Conservation (phyloP, 2,797 vertebrate species). For the Cuculus canorus region DNA sequence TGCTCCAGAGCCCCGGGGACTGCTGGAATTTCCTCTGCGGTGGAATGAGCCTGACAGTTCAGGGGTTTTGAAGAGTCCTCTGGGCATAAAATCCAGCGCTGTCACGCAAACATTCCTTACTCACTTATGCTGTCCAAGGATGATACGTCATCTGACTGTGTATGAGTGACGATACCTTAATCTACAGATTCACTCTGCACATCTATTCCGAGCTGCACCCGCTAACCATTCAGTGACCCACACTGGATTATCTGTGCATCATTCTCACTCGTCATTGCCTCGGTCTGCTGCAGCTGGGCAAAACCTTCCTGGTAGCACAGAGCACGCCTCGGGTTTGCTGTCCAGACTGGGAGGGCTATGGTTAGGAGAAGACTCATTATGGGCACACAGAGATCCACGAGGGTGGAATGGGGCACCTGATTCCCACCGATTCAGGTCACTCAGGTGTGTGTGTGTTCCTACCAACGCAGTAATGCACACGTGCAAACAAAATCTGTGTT, state of each 20-base stretch:
- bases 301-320: neutral
- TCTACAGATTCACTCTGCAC: neutral
- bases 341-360: neutral
- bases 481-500: neutral
- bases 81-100: neutral
- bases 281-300: neutral
- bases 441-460: neutral
- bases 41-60: neutral
- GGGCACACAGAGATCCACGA: neutral
- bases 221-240: neutral
- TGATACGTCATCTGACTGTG: neutral
- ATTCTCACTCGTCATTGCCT: neutral
- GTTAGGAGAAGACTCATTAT: neutral
- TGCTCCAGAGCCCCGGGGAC: neutral
- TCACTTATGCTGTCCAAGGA: neutral
- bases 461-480: neutral
- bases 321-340: neutral
- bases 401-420: neutral
- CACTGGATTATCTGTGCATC: neutral
- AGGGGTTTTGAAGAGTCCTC: neutral
- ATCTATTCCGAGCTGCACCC: neutral
- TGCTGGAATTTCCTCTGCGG: constrained; percentile 42
- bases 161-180: neutral
- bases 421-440: neutral
- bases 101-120: neutral